Conservation (phyloP, 64 coral and sea anemone genomes). For the Montipora cactus region DNA sequence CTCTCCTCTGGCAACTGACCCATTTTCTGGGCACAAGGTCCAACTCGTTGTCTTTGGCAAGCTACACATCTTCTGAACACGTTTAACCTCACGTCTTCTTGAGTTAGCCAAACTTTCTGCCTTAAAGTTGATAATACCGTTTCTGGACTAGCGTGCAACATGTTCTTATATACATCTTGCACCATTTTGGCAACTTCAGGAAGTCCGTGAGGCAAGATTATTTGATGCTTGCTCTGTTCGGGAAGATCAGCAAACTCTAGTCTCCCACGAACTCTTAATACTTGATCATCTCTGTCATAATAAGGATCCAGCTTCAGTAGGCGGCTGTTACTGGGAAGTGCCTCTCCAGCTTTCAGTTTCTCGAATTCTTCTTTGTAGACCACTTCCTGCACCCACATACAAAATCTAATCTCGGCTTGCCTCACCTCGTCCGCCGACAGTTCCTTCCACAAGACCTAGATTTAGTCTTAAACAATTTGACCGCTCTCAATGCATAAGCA, state of each 20-base stretch:
- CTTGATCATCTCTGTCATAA: conserved; percentile 19
- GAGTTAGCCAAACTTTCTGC: too few relatives aligned
- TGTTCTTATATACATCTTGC: too few relatives aligned
- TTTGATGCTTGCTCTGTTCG: background rate
- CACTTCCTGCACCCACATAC: background rate
- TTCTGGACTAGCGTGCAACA: too few relatives aligned
- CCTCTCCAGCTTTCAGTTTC: background rate
- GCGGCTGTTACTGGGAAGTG: conserved; percentile 18
- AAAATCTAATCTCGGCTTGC: conserved; percentile 5
- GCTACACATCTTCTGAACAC: too few relatives aligned
- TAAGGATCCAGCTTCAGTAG: conserved; percentile 14
- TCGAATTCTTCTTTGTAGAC: conserved; percentile 42
- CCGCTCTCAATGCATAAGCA: background rate
- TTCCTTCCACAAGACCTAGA: background rate
- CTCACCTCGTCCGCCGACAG: background rate
- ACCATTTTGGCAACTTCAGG: too few relatives aligned
- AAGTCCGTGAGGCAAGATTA: too few relatives aligned
- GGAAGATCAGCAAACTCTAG: conserved; percentile 32
- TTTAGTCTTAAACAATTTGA: background rate
- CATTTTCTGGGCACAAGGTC: too few relatives aligned
- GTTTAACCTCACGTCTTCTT: too few relatives aligned
- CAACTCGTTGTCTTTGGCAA: too few relatives aligned
- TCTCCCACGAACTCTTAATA: conserved; percentile 47
- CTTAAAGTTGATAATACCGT: too few relatives aligned
- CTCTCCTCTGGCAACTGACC: too few relatives aligned